Evolutionary conservation across 2,113 vertebrate genomes (phyloP).

Genomic region (Henicopernis longicauda): DNA sequence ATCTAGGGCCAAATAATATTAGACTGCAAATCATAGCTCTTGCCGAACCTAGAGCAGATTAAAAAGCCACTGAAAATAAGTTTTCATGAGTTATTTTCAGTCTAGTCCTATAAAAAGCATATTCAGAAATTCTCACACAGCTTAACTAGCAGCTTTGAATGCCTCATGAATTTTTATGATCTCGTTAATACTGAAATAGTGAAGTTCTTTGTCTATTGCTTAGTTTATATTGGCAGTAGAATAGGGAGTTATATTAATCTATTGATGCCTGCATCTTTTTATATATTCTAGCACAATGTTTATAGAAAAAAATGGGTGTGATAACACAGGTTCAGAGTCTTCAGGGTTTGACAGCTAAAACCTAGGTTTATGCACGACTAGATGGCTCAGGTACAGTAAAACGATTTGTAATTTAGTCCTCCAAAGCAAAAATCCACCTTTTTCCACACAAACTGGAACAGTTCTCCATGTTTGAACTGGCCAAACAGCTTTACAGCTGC

Average conservation of each 20-base stretch:
- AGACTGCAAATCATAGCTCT: background rate
- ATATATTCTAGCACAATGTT: background rate
- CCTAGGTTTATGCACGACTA: background rate
- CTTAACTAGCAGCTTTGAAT: background rate
- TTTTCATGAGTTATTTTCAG: conserved; percentile 24
- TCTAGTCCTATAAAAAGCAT: background rate
- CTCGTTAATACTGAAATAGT: conserved; percentile 34
- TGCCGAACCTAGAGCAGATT: background rate
- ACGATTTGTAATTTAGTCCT: background rate
- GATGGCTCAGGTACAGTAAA: background rate
- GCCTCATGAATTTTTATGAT: conserved; percentile 48
- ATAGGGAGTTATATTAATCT: background rate
- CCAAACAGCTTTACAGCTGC: background rate
- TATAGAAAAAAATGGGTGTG: background rate
- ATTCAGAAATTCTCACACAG: conserved; percentile 1
- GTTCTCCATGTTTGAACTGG: background rate
- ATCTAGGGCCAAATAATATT: background rate
- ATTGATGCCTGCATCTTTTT: background rate
- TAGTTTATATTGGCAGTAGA: conserved; percentile 3
- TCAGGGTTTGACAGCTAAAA: background rate
- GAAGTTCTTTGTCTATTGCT: background rate
- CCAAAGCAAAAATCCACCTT: background rate
- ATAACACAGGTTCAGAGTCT: background rate
- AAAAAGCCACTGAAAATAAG: background rate
- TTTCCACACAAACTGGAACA: background rate